These are phyloP conservation scores for Orthonychiurus folsomi DNA, from an alignment of 2,888 invertebrate species.

Conservation along the genomic window DNA sequence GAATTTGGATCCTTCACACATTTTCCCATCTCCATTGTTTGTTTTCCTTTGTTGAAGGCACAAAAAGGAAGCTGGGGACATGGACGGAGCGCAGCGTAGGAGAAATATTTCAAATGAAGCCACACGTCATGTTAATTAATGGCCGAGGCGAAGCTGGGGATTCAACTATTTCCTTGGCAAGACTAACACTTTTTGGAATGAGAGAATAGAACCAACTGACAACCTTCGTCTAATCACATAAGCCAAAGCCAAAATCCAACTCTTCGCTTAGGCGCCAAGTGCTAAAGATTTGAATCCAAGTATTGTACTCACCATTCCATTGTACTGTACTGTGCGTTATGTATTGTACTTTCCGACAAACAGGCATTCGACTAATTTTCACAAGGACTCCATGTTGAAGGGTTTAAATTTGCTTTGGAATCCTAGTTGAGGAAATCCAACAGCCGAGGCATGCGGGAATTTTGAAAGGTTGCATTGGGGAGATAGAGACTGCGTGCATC, in stretches of 20 bases:
- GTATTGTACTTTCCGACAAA: neutral
- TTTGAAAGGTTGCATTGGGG: neutral
- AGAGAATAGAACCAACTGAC: too few species aligned
- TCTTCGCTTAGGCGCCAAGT: neutral
- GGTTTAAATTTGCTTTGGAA: neutral
- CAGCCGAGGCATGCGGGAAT: neutral
- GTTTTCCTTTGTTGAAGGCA: too few species aligned
- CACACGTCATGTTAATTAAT: neutral
- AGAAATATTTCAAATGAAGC: too few species aligned
- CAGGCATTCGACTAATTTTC: neutral
- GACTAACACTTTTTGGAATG: neutral
- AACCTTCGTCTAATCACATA: neutral
- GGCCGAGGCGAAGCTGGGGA: neutral
- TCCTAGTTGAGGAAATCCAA: neutral
- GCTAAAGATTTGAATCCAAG: neutral
- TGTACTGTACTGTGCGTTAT: neutral
- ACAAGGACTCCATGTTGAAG: neutral
- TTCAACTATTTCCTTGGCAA: neutral
- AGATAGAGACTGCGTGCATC: neutral
- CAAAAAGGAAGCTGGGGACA: too few species aligned
- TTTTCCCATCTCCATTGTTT: too few species aligned
- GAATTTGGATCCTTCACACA: too few species aligned
- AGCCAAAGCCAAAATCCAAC: neutral
- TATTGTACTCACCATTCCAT: neutral
- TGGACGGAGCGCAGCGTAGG: too few species aligned